These are phyloP conservation scores for Caenorhabditis macrosperma DNA, from an alignment of 2,888 invertebrate genomes.

Conservation along the genomic window DNA sequence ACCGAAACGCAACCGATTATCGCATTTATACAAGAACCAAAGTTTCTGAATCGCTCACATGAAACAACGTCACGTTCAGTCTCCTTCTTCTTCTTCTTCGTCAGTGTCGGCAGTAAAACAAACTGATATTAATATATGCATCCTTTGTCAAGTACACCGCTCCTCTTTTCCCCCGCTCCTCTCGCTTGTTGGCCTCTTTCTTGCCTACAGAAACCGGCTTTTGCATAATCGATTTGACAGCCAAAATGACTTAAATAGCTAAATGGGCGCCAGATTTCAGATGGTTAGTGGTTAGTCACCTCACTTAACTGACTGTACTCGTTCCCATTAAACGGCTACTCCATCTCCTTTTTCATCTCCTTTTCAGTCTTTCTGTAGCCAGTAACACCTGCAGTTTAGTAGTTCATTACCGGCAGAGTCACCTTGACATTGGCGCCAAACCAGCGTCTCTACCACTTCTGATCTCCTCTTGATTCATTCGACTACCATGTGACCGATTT, in stretches of 20 bases:
- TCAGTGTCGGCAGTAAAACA: conserved; percentile 23
- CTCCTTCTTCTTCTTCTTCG: neutral
- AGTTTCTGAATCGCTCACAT: conserved; percentile 8
- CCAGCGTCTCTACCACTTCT: conserved; percentile 19
- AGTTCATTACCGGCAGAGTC: conserved; percentile 1
- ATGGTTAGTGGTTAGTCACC: conserved; percentile 30
- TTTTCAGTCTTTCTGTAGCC: conserved; percentile 11
- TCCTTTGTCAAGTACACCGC: conserved; percentile 50
- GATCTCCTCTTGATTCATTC: conserved; percentile 13
- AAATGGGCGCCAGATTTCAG: conserved; percentile 56
- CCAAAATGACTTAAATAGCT: conserved; percentile 53
- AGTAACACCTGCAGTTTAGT: conserved; percentile 11
- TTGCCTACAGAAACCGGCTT: conserved; percentile 46
- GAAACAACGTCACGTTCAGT: conserved; percentile 25
- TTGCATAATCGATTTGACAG: conserved; percentile 56
- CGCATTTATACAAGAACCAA: conserved; percentile 42
- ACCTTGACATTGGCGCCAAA: conserved; percentile 13
- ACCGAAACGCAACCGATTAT: conserved; percentile 43
- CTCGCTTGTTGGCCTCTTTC: conserved; percentile 17
- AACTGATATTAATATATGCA: conserved; percentile 56
- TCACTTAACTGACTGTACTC: conserved; percentile 23
- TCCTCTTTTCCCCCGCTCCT: conserved; percentile 1
- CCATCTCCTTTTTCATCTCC: neutral
- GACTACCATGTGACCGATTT: conserved; percentile 18
- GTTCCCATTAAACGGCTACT: conserved; percentile 19